Conservation (phyloP, 1,140 invertebrate genomes). For the Drosophila oshimai region DNA sequence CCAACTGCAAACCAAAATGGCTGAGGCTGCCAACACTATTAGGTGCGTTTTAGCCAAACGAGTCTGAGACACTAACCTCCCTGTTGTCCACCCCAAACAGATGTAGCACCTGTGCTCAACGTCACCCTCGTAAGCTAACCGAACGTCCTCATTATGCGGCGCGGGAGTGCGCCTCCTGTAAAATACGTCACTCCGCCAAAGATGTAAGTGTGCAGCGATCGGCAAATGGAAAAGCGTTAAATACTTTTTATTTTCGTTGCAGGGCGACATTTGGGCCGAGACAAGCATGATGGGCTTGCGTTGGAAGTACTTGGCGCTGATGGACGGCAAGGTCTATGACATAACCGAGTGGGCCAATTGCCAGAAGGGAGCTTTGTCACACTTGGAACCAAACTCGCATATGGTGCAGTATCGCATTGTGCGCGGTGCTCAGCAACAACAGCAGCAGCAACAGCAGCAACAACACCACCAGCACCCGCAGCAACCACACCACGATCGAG, state of each 20-base stretch:
- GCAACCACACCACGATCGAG: conserved; percentile 44
- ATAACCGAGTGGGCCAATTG: conserved; percentile 98
- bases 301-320: conserved; percentile 97
- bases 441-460: conserved; percentile 66
- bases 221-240: neutral
- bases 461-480: conserved; percentile 59
- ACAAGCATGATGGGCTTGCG: conserved; percentile 92
- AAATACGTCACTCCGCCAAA: conserved; percentile 94
- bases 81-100: conserved; percentile 62
- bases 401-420: conserved; percentile 96
- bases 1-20: conserved; percentile 95
- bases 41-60: conserved; percentile 79
- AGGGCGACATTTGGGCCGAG: conserved; percentile 98
- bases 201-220: conserved; percentile 85
- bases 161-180: conserved; percentile 93
- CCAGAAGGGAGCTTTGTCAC: conserved; percentile 91
- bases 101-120: conserved; percentile 94
- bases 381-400: conserved; percentile 93
- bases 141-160: conserved; percentile 94
- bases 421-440: conserved; percentile 86
- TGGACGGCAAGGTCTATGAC: conserved; percentile 96
- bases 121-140: conserved; percentile 92
- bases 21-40: conserved; percentile 95
- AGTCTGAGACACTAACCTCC: neutral
- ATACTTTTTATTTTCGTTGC: neutral